Evolutionary conservation across 1,140 invertebrate genomes (phyloP), one percentile per base, ranked within the genome.

Genomic region (Drosophila jambulina): DNA sequence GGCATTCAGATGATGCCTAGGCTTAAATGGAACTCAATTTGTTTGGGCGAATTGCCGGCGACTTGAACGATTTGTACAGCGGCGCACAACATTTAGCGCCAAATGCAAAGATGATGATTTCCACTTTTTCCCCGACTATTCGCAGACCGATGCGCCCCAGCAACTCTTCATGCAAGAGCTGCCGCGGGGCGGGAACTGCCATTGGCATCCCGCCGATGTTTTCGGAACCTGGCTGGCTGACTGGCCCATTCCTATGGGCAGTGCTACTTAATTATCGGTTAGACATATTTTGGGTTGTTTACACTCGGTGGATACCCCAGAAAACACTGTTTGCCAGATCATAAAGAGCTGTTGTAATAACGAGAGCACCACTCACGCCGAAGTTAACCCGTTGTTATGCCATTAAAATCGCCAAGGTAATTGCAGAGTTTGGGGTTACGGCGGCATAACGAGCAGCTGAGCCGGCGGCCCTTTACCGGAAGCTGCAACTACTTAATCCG

Each of bases 31-130:
- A 53, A 57, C 60, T 42, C 51, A 65, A 68, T 80, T 75, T 68
- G 60, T 82, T 81, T 65, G 53, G 42, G 67, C 65, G 71, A 82
- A 68, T 81, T 78, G 70, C 57, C 21, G 57, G 63, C 46, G 63
- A 78, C 85, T 85, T 84, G 82, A 77, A 69, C 46, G 67, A 78
- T 84, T 85, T 84, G 82, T 84, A 75, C 69, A 67, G 71, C 54
- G 80, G 69, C 58, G 57, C 34, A 45, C 56, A 77, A 61, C 67
- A 84, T 59, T 84, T 84, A 82, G 36, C 80, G 63, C 72, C 67
- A 58, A 78, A 60, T 71, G 75, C 53, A 53, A 45, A 78, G 75
- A 78, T 78, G 76, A 78, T 58, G 76, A 78, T 58, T 75, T 75
- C 42, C 64, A 75, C 42, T 78, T 80, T 88, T 78, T 59, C 61